Percentiles rank a stretch among this genome's conserved stretches.
Evolutionary conservation across 2,113 vertebrate species (phyloP).

Genomic region (Rutilus rutilus): DNA sequence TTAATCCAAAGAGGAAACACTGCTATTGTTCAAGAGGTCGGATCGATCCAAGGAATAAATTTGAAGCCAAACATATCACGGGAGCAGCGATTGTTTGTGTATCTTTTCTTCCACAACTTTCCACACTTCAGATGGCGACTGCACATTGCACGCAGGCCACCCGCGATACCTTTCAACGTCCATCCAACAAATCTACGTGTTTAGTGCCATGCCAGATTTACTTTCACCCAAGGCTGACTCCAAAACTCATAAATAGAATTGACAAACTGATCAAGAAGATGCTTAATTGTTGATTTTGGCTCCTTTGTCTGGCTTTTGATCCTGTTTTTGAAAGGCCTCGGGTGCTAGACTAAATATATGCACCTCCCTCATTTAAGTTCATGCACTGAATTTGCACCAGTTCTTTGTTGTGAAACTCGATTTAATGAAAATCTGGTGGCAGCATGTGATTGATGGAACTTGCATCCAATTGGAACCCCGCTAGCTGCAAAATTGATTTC

Average conservation of each 20-base stretch:
- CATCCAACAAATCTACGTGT: conserved; percentile 70
- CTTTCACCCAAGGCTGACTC: conserved; percentile 67
- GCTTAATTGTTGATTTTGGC: conserved; percentile 79
- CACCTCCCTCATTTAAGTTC: conserved; percentile 58
- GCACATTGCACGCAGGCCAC: conserved; percentile 50
- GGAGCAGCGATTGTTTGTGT: not conserved
- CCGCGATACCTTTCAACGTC: conserved; percentile 59
- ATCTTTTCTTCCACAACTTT: conserved; percentile 5
- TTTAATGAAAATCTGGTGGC: conserved; percentile 78
- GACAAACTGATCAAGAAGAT: conserved; percentile 73
- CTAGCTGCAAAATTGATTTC: conserved; percentile 82
- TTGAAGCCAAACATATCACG: not conserved
- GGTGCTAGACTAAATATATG: conserved; percentile 75
- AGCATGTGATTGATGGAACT: conserved; percentile 79
- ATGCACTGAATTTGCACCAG: conserved; percentile 61
- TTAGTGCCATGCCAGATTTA: conserved; percentile 59
- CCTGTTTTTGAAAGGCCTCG: conserved; percentile 64
- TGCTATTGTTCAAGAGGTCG: not conserved
- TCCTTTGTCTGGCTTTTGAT: conserved; percentile 73
- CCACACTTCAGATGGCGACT: not conserved
- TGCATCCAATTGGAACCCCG: conserved; percentile 82
- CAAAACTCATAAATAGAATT: conserved; percentile 74
- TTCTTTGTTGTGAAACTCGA: conserved; percentile 57
- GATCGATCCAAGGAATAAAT: not conserved
- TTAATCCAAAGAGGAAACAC: not conserved